Conservation (phyloP, 2,888 invertebrate species). For the Acrobeloides nanus region DNA sequence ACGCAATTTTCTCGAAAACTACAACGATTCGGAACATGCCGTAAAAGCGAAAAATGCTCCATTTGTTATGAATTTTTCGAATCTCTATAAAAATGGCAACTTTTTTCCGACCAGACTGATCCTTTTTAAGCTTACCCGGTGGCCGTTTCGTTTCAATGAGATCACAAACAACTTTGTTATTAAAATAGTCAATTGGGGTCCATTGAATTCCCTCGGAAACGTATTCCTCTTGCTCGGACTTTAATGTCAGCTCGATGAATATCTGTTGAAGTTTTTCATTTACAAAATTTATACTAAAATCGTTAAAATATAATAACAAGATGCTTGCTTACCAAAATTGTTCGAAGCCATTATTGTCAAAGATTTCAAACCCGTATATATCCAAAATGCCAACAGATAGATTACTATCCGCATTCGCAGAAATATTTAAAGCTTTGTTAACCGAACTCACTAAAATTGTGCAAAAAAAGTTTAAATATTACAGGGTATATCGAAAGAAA, state of each 20-base stretch:
- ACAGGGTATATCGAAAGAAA: neutral
- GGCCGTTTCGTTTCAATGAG: constrained; percentile 63
- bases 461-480: constrained; percentile 2
- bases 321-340: constrained; percentile 59
- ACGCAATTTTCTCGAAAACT: too few species aligned
- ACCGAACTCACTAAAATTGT: constrained; percentile 60
- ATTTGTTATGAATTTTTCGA: too few species aligned
- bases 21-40: too few species aligned
- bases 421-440: constrained; percentile 62
- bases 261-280: constrained; percentile 69
- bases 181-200: constrained; percentile 67
- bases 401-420: constrained; percentile 10
- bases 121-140: constrained; percentile 59
- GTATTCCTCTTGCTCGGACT: constrained; percentile 67
- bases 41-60: too few species aligned
- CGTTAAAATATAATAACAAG: neutral
- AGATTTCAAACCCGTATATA: constrained; percentile 69
- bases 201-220: constrained; percentile 65
- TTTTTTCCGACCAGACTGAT: too few species aligned
- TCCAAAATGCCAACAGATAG: constrained; percentile 64
- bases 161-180: constrained; percentile 67
- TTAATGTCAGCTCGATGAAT: constrained; percentile 67
- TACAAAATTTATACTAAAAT: constrained; percentile 65
- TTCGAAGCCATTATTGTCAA: constrained; percentile 66
- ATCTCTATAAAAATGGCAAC: too few species aligned